Base-by-base conservation (phyloP, 2,888 invertebrate species). In the Alloscopus bannaensis region DNA sequence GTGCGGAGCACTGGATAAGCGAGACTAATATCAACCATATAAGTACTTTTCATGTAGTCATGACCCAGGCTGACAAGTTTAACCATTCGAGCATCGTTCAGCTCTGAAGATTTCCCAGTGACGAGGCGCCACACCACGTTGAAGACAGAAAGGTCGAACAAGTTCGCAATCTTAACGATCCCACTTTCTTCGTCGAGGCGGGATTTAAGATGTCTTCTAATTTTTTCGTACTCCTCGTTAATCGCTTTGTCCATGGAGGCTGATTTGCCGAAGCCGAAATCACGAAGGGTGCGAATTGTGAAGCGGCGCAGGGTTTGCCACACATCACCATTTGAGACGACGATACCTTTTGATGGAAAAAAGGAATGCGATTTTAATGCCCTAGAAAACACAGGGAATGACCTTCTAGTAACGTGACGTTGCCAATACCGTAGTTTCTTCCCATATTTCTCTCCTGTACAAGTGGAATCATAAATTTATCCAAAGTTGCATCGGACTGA, bases 121-220 rank as follows among this genome's bases (percentile, higher is more conserved):
- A 77, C 70, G 1, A 77, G 36, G 24, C 70, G 62, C 77, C 69
- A 70, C 16, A 77, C n/a, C 16, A 70, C 28, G 57, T 77, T 69
- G 18, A 70, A 18, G 1, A 70, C 13, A 3, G 64, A 29, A 2
- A 57, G n/a, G 6, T 60, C 60, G 18, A 77, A 77, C 20, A 77
- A 36, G 0, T 16, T 55, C 3, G 69, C 57, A 29, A 60, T 50
- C 0, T 60, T 18, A 8, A 55, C 20, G n/a, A n/a, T n/a, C n/a
- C n/a, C n/a, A n/a, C n/a, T n/a, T 36, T 36, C 36, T 8, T 36
- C 6, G 6, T 36, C 13, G 36, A 36, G 6, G 6, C 36, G n/a
- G n/a, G n/a, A 8, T 36, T 6, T 8, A 36, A 36, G 6, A 36
- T 8, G 36, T n/a, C n/a, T 13, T 4, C 42, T 24, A 18, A 22